phyloP scores from a whole-genome alignment of 1,140 invertebrate genomes.

The Metopolophium dirhodum region DNA sequence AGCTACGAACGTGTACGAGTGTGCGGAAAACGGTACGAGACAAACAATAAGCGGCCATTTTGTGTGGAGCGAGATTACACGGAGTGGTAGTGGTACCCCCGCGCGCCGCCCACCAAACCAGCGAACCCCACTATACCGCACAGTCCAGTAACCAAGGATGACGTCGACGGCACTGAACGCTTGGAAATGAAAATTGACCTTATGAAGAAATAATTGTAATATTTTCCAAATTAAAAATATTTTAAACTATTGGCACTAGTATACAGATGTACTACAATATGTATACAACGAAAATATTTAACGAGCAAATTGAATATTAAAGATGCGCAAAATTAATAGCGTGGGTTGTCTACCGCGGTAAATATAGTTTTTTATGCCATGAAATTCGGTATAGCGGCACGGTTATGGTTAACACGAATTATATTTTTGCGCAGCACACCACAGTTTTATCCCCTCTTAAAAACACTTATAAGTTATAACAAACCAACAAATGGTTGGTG shows the following conservation, averaged over 20 bases:
- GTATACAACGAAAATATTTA: not conserved
- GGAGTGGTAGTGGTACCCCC: conserved; percentile 44
- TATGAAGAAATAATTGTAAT: not conserved
- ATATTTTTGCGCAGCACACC: conserved; percentile 38
- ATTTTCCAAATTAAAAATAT: not conserved
- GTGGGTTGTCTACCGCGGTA: not conserved
- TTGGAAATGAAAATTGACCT: conserved; percentile 38
- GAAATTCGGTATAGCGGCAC: not conserved
- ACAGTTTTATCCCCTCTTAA: not conserved
- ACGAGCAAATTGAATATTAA: not conserved
- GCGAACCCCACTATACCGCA: not conserved
- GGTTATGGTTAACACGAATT: not conserved
- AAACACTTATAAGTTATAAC: not conserved
- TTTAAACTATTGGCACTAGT: not conserved
- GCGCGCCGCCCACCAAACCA: not conserved
- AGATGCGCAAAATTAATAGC: not conserved
- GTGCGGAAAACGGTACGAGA: conserved; percentile 51
- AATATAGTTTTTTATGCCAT: conserved; percentile 34
- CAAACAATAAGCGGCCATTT: conserved; percentile 57
- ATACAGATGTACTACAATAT: not conserved
- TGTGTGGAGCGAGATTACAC: conserved; percentile 41
- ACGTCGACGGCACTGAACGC: conserved; percentile 24
- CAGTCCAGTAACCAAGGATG: not conserved
- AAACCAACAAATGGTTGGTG: not conserved
- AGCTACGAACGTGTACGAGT: conserved; percentile 46